Base-by-base conservation (phyloP, 2,797 vertebrate species). In the Poeciliopsis turneri region DNA sequence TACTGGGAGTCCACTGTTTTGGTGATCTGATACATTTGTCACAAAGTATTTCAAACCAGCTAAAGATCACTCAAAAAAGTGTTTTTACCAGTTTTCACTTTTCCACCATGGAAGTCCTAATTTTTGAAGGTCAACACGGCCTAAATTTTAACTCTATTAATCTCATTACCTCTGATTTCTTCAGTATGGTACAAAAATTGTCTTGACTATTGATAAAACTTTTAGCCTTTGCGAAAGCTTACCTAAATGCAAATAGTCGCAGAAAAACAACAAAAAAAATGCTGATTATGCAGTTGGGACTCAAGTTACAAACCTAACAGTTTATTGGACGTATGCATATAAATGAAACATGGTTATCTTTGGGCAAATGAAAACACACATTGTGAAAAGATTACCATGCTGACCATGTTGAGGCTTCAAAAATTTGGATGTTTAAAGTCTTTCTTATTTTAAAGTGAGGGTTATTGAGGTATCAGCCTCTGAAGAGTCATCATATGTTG, bases 381-480 rank as follows among this genome's bases (percentile, higher is more conserved):
- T 39, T 39, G 61, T 66, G 18, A 39, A 66, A 20, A 25, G 36
- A 68, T 41, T 68, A 41, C 4, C 20, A 23, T 23, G 3, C 8
- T 23, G 36, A 41, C 12, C 10, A 12, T 41, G 10, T 66, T 23
- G 33, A 66, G 7, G 9, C 9, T 68, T 68, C 33, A 68, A 25
- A 68, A 41, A 15, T 6, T 15, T 73, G 49, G 1, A 4, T 30
- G 36, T 76, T 73, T 28, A 74, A 12, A 1, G 72, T 74, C 76
- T 74, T 72, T 82, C 75, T 28, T 64, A 74, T 70, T 78, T 45
- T 30, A 39, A 66, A 23, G 64, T 28, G 16, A 47, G 33, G n/a
- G 43, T 75, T 77, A 66, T 85, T 81, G 79, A 86, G 81, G 75
- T 7, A 2, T 11, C 9, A 30, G 0, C 69, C 82, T 82, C 74